Evolutionary conservation across 2,797 vertebrate species (phyloP).

Genomic region (Ctenopoma kingsleyae): DNA sequence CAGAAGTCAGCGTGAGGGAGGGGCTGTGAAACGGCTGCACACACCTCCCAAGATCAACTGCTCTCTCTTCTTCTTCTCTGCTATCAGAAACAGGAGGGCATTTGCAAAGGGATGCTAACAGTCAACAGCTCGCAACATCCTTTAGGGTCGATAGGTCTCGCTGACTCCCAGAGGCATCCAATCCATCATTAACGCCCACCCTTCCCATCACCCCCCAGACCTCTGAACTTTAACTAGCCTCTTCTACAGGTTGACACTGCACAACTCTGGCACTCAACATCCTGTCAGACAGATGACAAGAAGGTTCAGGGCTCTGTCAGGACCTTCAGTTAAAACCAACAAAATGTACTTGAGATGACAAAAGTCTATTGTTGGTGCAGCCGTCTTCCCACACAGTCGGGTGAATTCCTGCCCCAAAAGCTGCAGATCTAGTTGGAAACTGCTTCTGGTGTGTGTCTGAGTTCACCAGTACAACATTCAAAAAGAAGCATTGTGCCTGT

Average conservation of each 20-base stretch:
- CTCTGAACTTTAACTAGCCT: slow-evolving; percentile 21
- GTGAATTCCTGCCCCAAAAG: too few relatives aligned
- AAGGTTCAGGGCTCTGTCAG: not conserved
- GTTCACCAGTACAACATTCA: too few relatives aligned
- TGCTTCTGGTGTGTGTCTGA: not conserved
- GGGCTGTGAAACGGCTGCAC: slow-evolving; percentile 27
- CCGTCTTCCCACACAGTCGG: not conserved
- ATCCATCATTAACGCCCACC: slow-evolving; percentile 30
- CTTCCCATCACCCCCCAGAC: not conserved
- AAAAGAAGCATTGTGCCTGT: too few relatives aligned
- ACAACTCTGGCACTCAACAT: slow-evolving; percentile 13
- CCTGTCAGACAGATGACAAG: not conserved
- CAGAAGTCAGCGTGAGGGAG: slow-evolving; percentile 41
- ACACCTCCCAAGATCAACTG: slow-evolving; percentile 20
- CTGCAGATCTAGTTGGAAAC: too few relatives aligned
- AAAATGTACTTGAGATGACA: not conserved
- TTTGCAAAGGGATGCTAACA: not conserved
- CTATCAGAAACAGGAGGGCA: not conserved
- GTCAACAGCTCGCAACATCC: slow-evolving; percentile 20
- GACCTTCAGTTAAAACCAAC: slow-evolving; percentile 14
- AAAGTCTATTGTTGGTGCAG: not conserved
- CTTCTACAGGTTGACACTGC: not conserved
- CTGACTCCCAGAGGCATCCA: slow-evolving; percentile 8
- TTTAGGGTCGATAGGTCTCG: slow-evolving; percentile 1
- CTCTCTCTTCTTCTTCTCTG: slow-evolving; percentile 37